Evolutionary conservation across 30 jellyfish, hydroid and myxozoan species (phyloP).

Genomic region (Phacellophora camtschatica): DNA sequence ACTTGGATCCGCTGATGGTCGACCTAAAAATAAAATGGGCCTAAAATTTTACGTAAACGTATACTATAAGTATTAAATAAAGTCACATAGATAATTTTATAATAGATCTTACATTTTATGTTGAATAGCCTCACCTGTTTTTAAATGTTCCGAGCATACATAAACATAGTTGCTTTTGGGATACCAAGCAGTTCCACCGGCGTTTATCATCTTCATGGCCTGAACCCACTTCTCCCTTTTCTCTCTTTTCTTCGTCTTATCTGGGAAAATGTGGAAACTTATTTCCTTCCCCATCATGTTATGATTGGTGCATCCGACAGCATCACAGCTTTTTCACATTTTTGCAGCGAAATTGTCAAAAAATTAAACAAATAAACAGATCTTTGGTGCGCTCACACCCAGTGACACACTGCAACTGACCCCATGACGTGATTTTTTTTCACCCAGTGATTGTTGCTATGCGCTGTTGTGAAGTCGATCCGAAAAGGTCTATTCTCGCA

Average conservation of each 20-base stretch:
- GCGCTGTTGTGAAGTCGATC: conserved; percentile 48
- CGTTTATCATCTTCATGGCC: conserved; percentile 19
- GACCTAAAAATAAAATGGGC: background rate
- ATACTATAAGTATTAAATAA: too few relatives aligned
- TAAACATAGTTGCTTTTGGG: conserved; percentile 32
- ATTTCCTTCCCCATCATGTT: conserved; percentile 22
- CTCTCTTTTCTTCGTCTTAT: background rate
- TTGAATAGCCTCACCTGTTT: background rate
- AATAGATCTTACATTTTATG: background rate
- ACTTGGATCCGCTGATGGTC: conserved; percentile 10
- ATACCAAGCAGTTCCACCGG: conserved; percentile 21
- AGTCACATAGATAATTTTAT: background rate
- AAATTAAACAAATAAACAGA: too few relatives aligned
- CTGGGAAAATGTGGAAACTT: conserved; percentile 24
- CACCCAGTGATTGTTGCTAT: conserved; percentile 36
- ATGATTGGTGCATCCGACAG: conserved; percentile 7
- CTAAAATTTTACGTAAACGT: background rate
- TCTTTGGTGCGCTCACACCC: too few relatives aligned
- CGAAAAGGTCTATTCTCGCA: conserved; percentile 29
- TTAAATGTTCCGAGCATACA: conserved; percentile 25
- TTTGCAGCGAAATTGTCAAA: background rate
- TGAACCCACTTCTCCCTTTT: conserved; percentile 41
- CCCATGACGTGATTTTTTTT: conserved; percentile 1
- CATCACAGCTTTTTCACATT: conserved; percentile 53
- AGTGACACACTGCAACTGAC: background rate